Evolutionary conservation across 2,888 invertebrate species (phyloP).

Genomic region (Poecilus cupreus): DNA sequence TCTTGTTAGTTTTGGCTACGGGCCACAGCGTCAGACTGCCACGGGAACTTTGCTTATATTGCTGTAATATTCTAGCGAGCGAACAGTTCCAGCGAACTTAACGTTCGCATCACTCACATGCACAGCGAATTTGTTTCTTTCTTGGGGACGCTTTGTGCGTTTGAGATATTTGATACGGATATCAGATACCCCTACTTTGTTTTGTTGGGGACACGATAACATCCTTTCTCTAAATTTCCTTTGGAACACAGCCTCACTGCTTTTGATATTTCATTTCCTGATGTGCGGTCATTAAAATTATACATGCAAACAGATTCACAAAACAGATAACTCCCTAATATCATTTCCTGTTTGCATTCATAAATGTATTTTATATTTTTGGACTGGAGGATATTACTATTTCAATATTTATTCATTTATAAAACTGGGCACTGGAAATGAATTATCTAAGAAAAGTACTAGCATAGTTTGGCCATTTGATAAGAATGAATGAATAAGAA

Average conservation of each 20-base stretch:
- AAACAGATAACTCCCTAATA: too few relatives aligned
- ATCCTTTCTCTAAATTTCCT: slow-evolving; percentile 4
- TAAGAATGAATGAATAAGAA: too few relatives aligned
- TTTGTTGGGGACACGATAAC: background rate
- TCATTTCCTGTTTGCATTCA: too few relatives aligned
- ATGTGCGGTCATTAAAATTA: background rate
- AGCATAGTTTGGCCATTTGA: too few relatives aligned
- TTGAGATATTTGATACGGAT: background rate
- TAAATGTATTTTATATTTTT: too few relatives aligned
- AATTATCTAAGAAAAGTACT: too few relatives aligned
- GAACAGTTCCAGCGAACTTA: background rate
- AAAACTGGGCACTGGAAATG: too few relatives aligned
- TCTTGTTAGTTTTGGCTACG: slow-evolving; percentile 52
- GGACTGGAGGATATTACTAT: too few relatives aligned
- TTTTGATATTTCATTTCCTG: background rate
- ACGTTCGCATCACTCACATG: background rate
- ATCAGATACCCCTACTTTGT: background rate
- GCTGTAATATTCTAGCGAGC: background rate
- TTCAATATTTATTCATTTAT: too few relatives aligned
- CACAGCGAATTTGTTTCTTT: background rate
- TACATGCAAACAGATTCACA: too few relatives aligned
- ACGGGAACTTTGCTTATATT: slow-evolving; percentile 40
- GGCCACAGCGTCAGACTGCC: slow-evolving; percentile 25
- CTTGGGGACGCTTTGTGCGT: background rate
- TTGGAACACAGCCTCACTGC: too few relatives aligned